Evolutionary conservation across 2,113 vertebrate genomes (phyloP).

Genomic region (Acinonyx jubatus): DNA sequence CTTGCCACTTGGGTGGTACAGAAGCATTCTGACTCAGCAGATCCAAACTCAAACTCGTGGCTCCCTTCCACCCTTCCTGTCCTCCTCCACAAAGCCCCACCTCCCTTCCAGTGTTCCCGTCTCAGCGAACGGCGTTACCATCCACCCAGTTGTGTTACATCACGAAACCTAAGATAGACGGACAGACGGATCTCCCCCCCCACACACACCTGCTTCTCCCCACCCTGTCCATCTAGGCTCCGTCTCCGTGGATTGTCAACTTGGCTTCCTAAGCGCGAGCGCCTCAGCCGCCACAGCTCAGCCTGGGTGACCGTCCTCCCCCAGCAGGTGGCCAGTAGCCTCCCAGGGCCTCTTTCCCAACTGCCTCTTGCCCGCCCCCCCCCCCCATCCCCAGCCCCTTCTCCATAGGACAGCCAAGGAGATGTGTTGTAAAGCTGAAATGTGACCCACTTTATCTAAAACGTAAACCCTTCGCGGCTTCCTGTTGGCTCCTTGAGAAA

Average conservation of each 20-base stretch:
- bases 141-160: background rate
- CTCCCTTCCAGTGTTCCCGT: background rate
- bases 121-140: background rate
- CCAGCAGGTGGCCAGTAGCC: background rate
- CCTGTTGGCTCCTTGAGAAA: background rate
- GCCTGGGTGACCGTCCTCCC: background rate
- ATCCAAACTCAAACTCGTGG: background rate
- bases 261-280: background rate
- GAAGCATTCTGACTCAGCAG: background rate
- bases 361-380: background rate
- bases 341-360: background rate
- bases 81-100: fast-evolving
- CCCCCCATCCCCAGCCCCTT: background rate
- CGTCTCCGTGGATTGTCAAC: background rate
- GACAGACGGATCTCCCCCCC: background rate
- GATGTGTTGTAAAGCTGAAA: background rate
- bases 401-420: background rate
- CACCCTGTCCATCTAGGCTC: fast-evolving
- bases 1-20: background rate
- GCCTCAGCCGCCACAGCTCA: fast-evolving
- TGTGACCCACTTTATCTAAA: background rate
- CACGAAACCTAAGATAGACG: background rate
- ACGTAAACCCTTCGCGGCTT: background rate
- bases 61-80: background rate
- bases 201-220: background rate